Evolutionary conservation across 2,113 vertebrate species (phyloP), one percentile per base, ranked within the genome.

Genomic region (Pyxicephalus adspersus): DNA sequence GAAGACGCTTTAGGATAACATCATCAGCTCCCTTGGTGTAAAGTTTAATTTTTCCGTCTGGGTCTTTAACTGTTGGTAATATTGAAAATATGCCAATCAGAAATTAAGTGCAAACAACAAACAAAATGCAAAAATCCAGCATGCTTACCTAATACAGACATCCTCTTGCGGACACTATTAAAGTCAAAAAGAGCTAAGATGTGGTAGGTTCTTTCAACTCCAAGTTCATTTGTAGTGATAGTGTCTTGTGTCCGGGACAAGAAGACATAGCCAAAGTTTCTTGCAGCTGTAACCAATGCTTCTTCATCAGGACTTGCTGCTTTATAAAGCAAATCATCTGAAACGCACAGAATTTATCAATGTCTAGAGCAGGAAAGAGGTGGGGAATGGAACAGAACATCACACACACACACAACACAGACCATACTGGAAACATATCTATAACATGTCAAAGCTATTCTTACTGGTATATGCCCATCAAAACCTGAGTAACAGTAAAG

Each of bases 1-100:
- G 83, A 77, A 98, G 87, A 31, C 95, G 90, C 81, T 95, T 89
- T 64, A 97, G 87, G 84, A 99, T 92, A 80, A 98, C 94, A 0
- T 88, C 90, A 89, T 99, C 98, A 0, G 98, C 97, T 1, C 97
- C 97, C 83, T 99, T 99, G 84, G 94, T 96, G 87, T 96, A 98
- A 7, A 99, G 92, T 71, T 90, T 94, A 85, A 99, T 90, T 17
- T 60, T 86, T 38, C 96, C 96, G 79, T 95, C 94, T 0, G 96
- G 95, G 61, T 94, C 93, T 34, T 91, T 89, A 77, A 98, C 98
- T 99, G 88, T 3, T 61, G 25, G 13, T 64, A 50, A 26, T 77
- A 77, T 20, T 57, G 5, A 45, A 15, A 8, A 45, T 45, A 45
- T 0, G 15, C 15, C 38, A 11, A 45, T 45, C 38, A 45, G 8